Evolutionary conservation across 2,888 invertebrate genomes (phyloP), one percentile per base, ranked within the genome.

Genomic region (Pterostichus niger): DNA sequence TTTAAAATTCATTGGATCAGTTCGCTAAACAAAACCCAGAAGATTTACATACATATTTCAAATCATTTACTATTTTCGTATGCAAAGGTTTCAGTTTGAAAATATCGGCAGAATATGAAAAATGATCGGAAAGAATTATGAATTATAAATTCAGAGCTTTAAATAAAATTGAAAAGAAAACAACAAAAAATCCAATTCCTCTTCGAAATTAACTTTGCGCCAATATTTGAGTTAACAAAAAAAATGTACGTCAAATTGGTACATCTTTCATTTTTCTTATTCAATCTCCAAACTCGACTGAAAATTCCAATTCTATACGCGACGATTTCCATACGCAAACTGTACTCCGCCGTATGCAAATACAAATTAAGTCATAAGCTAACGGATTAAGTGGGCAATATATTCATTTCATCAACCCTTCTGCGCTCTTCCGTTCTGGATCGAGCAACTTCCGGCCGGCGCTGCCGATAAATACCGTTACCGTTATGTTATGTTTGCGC

Each of bases 321-420:
- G 77, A 15, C 52, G n/a, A 73, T 68, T 80, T 71, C 40, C 17
- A 73, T 56, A 49, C n/a, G 59, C 75, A 46, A 75, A 82, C 75
- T 81, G 81, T 68, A 81, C 75, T 40, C n/a, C 13, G 31, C 33
- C 46, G 73, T 73, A 81, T 73, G 73, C 56, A 82, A 75, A 82
- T 82, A 82, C 33, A 82, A 82, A 82, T 82, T 82, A 75, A 82
- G 82, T 75, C 82, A 75, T 83, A 83, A 83, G 83, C 77, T 52
- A 76, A 76, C 77, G 77, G 83, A 83, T 77, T 83, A 77, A 83
- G 68, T 77, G 77, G 64, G 83, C 83, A 77, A 77, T 77, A 77
- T 83, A 83, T 83, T 76, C 83, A 77, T 83, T 83, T 77, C 83
- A 77, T 77, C 77, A 83, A 77, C 83, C 83, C 83, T 83, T 59